Conservation (phyloP, 2,888 invertebrate species). For the Scrobipalpa costella region DNA sequence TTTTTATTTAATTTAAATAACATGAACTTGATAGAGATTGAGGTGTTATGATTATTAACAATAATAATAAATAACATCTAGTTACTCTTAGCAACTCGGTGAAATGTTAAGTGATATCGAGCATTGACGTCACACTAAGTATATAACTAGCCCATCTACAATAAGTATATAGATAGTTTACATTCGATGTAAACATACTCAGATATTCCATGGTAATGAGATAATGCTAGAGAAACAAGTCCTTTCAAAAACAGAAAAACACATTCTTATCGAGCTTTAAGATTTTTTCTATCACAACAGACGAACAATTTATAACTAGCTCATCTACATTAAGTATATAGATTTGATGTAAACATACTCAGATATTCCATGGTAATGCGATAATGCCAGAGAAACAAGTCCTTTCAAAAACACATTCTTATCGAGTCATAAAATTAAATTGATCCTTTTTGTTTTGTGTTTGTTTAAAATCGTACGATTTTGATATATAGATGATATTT, state of each 20-base stretch:
- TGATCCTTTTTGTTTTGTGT: background rate
- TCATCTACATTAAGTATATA: background rate
- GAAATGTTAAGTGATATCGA: background rate
- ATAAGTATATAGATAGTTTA: background rate
- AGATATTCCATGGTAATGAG: background rate
- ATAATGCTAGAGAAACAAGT: background rate
- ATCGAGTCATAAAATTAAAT: background rate
- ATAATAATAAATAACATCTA: background rate
- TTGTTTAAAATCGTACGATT: conserved; percentile 3
- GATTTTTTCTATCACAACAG: background rate
- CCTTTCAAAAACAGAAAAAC: background rate
- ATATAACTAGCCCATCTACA: background rate
- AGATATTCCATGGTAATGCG: background rate
- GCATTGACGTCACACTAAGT: background rate
- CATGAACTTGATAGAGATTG: background rate
- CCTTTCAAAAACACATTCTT: background rate
- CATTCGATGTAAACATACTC: background rate
- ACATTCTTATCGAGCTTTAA: background rate
- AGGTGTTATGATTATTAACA: background rate
- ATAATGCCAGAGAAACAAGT: background rate
- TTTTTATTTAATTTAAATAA: background rate
- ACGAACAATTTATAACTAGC: background rate
- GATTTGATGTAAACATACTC: background rate
- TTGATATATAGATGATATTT: background rate
- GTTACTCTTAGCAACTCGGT: background rate